Evolutionary conservation across 2,113 vertebrate species (phyloP).

Genomic region (Odobenus rosmarus): DNA sequence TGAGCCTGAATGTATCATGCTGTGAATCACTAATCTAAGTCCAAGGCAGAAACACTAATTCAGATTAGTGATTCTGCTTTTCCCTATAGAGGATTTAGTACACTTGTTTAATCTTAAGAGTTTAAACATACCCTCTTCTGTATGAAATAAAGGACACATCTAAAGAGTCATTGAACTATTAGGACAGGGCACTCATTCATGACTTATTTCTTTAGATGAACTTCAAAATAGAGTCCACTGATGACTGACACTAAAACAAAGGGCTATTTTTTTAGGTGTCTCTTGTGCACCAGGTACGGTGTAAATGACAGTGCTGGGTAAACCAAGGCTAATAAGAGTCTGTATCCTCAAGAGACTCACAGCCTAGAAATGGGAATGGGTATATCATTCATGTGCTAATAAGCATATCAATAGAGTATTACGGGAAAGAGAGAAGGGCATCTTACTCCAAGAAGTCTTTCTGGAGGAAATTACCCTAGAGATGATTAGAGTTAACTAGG

Average conservation of each 20-base stretch:
- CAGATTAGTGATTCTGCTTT: constrained; percentile 50
- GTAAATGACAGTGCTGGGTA: not conserved
- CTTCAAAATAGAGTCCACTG: not conserved
- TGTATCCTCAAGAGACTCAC: not conserved
- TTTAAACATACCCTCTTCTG: not conserved
- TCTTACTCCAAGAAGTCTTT: not conserved
- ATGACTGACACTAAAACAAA: not conserved
- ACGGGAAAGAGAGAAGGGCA: not conserved
- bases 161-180: not conserved
- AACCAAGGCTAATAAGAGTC: not conserved
- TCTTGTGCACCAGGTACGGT: not conserved
- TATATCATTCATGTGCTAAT: not conserved
- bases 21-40: constrained; percentile 55
- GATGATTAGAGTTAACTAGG: not conserved
- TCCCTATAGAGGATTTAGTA: not conserved
- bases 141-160: constrained; percentile 3
- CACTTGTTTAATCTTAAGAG: constrained; percentile 20
- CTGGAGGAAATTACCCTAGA: not conserved
- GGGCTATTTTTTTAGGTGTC: not conserved
- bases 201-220: not conserved
- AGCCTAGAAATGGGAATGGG: not conserved
- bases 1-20: not conserved
- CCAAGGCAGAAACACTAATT: constrained; percentile 35
- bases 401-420: not conserved
- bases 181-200: not conserved